Evolutionary conservation across 2,113 vertebrate genomes (phyloP).

Genomic region (Litocranius walleri): DNA sequence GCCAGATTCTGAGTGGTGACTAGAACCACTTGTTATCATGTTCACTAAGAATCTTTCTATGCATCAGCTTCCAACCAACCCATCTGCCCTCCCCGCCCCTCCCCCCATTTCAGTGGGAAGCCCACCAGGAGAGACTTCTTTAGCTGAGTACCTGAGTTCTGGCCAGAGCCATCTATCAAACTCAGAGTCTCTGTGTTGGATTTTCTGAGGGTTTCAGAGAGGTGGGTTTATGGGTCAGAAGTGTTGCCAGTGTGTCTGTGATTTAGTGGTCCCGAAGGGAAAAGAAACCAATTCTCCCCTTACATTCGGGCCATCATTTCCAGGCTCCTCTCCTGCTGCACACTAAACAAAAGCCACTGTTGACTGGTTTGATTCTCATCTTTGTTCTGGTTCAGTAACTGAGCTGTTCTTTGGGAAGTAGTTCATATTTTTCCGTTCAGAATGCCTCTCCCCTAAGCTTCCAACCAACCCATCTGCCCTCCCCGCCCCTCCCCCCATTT

Average conservation of each 20-base stretch:
- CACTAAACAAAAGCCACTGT: background rate
- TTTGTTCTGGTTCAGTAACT: background rate
- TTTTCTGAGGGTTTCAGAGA: background rate
- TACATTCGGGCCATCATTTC: background rate
- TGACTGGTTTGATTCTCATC: background rate
- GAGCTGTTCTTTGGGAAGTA: background rate
- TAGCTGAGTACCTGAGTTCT: background rate
- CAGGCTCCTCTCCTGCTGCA: background rate
- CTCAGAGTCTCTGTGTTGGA: background rate
- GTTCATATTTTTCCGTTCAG: background rate
- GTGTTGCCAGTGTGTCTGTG: background rate
- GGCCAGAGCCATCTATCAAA: background rate
- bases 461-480: background rate
- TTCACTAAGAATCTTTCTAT: background rate
- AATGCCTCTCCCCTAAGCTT: too few species aligned
- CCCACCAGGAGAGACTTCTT: background rate
- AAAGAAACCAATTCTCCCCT: background rate
- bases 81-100: background rate
- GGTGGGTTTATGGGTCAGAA: background rate
- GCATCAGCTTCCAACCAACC: background rate
- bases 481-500: background rate
- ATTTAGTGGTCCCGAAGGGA: background rate
- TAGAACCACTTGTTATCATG: background rate
- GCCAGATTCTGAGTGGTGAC: background rate
- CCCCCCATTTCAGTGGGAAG: background rate